Conservation (phyloP, 1,140 invertebrate species). For the Halyomorpha halys region DNA sequence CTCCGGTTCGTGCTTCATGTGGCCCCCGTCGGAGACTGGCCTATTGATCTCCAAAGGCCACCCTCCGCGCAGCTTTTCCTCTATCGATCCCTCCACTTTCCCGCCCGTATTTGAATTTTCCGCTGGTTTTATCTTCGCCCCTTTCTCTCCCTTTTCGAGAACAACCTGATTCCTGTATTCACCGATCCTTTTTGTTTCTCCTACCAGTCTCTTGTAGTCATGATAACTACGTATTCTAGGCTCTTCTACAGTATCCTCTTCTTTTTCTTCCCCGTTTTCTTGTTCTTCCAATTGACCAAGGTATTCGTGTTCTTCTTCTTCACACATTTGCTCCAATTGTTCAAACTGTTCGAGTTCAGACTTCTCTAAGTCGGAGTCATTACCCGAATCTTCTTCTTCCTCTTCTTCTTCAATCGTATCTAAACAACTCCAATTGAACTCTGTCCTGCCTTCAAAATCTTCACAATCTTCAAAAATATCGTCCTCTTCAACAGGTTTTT, state of each 20-base stretch:
- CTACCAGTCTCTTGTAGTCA: slow-evolving; percentile 21
- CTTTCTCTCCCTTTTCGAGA: slow-evolving; percentile 13
- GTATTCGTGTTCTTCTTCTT: slow-evolving; percentile 1
- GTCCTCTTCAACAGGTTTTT: neutral
- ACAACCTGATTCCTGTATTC: slow-evolving; percentile 9
- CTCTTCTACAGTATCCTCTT: neutral
- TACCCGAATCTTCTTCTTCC: slow-evolving; percentile 24
- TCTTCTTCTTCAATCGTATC: slow-evolving; percentile 23
- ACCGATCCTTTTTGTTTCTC: neutral
- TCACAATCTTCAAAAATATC: slow-evolving; percentile 22
- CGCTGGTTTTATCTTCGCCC: slow-evolving; percentile 1
- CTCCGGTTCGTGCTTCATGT: slow-evolving; percentile 12
- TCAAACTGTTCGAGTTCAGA: slow-evolving; percentile 26
- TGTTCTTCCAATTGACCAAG: neutral
- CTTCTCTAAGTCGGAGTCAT: slow-evolving; percentile 24
- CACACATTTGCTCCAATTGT: slow-evolving; percentile 24
- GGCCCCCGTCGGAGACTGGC: slow-evolving; percentile 12
- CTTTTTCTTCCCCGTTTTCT: neutral
- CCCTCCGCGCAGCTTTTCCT: neutral
- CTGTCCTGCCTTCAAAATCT: neutral
- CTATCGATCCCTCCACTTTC: slow-evolving; percentile 9
- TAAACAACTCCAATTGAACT: slow-evolving; percentile 8
- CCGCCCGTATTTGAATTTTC: slow-evolving; percentile 19
- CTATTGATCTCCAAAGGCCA: neutral
- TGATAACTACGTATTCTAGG: slow-evolving; percentile 19